A percentile compares a stretch with the other conserved stretches of the same genome.
Evolutionary conservation across 2,888 invertebrate genomes (phyloP).

Genomic region (Thalpophila matura): DNA sequence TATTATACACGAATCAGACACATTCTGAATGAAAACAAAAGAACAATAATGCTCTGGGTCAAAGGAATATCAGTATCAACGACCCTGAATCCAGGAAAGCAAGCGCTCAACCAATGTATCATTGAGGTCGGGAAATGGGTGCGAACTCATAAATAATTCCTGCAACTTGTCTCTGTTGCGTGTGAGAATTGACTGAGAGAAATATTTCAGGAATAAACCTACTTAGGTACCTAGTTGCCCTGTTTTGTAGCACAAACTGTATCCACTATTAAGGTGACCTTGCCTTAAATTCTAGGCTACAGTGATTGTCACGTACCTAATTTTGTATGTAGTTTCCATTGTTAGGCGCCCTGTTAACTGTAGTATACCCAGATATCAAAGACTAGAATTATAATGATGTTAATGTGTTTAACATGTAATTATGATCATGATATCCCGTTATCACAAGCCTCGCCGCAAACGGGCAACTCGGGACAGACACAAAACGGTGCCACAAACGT

Average conservation of each 20-base stretch:
- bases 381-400: conserved; percentile 1
- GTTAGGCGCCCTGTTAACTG: neutral
- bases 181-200: conserved; percentile 32
- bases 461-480: too few species aligned
- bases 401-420: neutral
- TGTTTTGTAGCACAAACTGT: neutral
- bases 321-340: conserved; percentile 12
- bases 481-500: too few species aligned
- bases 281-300: neutral
- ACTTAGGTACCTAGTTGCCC: conserved; percentile 1
- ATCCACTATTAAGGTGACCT: neutral
- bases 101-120: conserved; percentile 40
- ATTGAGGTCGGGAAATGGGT: conserved; percentile 37
- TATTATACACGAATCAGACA: neutral
- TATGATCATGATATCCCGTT: neutral
- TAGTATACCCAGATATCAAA: neutral
- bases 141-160: conserved; percentile 53
- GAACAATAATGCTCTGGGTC: conserved; percentile 15
- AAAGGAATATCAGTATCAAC: conserved; percentile 16
- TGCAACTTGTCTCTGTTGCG: conserved; percentile 20
- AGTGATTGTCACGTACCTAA: neutral
- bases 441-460: too few species aligned
- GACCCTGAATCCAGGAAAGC: conserved; percentile 41
- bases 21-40: conserved; percentile 15
- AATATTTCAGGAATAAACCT: conserved; percentile 25